A percentile compares a stretch with the other conserved stretches of the same genome.
Evolutionary conservation across 1,140 invertebrate genomes (phyloP).

Genomic region (Magallana ariakensis): DNA sequence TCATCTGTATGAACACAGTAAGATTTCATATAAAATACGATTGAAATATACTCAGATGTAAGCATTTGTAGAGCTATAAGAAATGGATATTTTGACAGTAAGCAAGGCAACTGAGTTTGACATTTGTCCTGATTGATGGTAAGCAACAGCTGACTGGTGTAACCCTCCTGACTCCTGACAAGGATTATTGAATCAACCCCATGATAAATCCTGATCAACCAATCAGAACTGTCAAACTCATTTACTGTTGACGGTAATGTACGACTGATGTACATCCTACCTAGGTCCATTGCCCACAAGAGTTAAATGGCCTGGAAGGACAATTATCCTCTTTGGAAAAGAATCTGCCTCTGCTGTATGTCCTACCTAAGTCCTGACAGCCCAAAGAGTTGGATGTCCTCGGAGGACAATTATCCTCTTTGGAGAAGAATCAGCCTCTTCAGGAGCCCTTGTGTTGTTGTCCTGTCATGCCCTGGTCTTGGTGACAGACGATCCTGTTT

Average conservation of each 20-base stretch:
- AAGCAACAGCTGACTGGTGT: background rate
- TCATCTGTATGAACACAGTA: too few species aligned
- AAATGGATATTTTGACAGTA: too few species aligned
- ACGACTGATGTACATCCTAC: background rate
- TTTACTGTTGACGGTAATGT: background rate
- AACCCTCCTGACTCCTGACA: background rate
- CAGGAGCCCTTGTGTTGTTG: background rate
- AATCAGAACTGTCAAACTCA: background rate
- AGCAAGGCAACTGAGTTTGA: background rate
- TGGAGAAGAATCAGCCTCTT: background rate
- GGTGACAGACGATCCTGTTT: constrained; percentile 23
- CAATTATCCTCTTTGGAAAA: background rate
- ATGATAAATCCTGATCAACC: background rate
- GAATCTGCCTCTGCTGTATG: background rate
- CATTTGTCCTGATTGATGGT: background rate
- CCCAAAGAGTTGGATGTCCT: background rate
- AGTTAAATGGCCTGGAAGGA: background rate
- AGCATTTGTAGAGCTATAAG: too few species aligned
- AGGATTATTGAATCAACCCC: constrained; percentile 7
- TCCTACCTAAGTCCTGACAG: background rate
- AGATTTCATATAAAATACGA: too few species aligned
- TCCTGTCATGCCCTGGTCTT: background rate
- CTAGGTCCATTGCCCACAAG: too few species aligned
- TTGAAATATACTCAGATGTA: too few species aligned
- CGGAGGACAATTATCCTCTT: background rate